phyloP scores from a whole-genome alignment of 2,888 invertebrate genomes.

The Microplitis manilae region DNA sequence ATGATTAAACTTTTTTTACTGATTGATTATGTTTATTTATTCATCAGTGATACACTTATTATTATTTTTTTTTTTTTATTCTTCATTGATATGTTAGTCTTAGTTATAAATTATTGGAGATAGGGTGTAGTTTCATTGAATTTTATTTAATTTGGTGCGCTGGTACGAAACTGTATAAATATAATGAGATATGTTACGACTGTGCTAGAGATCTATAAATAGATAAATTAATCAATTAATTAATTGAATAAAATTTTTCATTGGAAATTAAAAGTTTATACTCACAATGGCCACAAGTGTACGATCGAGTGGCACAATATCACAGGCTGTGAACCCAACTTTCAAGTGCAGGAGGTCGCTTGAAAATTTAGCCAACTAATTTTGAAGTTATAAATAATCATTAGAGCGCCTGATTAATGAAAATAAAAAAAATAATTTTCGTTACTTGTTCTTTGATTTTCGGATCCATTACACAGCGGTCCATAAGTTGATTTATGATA shows the following conservation, averaged over 20 bases:
- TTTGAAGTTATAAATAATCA: too few relatives aligned
- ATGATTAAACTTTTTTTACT: neutral
- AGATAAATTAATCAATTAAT: neutral
- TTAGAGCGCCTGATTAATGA: too few relatives aligned
- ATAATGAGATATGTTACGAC: neutral
- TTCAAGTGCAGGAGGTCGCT: neutral
- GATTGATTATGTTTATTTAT: neutral
- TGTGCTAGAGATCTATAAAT: neutral
- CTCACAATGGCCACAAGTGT: neutral
- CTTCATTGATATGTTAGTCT: neutral
- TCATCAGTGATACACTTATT: neutral
- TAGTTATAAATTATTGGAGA: neutral
- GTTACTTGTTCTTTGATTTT: neutral
- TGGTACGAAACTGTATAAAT: neutral
- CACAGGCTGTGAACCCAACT: neutral
- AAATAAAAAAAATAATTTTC: neutral
- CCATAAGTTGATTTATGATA: neutral
- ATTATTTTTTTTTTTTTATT: neutral
- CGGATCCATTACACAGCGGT: neutral
- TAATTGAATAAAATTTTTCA: neutral
- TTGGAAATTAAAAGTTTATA: neutral
- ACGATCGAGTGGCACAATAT: neutral
- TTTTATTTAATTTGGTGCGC: neutral
- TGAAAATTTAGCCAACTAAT: neutral
- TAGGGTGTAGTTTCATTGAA: neutral